These are phyloP conservation scores for Dicyrtoma fusca DNA, from an alignment of 2,888 invertebrate species.

Conservation along the genomic window DNA sequence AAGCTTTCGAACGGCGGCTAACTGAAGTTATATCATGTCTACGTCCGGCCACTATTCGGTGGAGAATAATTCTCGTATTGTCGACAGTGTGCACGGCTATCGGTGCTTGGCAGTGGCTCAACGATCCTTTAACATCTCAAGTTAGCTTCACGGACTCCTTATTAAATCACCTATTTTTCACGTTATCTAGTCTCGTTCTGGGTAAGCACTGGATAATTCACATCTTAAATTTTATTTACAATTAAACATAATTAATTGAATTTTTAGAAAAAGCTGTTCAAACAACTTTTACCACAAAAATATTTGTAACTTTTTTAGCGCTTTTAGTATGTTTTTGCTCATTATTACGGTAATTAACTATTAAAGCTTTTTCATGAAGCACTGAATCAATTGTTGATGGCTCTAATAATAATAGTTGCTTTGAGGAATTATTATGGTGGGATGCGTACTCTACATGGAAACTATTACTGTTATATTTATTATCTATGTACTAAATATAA, in stretches of 20 bases:
- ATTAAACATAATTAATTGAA: background rate
- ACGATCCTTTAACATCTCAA: conserved; percentile 90
- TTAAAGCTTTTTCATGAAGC: conserved; percentile 7
- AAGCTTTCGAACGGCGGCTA: conserved; percentile 94
- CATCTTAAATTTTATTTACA: background rate
- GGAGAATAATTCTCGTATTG: conserved; percentile 87
- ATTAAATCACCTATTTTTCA: conserved; percentile 92
- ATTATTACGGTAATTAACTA: background rate
- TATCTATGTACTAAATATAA: background rate
- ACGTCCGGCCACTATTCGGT: conserved; percentile 90
- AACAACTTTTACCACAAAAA: background rate
- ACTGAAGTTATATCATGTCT: conserved; percentile 97
- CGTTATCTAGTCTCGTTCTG: conserved; percentile 79
- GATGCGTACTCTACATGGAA: background rate
- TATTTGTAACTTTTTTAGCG: background rate
- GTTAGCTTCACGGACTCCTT: conserved; percentile 89
- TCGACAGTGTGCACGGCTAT: conserved; percentile 89
- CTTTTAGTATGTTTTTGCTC: too few species aligned
- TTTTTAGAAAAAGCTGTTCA: background rate
- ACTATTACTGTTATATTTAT: conserved; percentile 59
- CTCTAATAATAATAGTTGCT: background rate
- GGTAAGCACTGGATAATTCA: too few species aligned
- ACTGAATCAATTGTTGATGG: background rate
- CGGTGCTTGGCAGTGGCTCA: conserved; percentile 95
- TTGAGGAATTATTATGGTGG: background rate